A percentile compares a stretch with the other conserved stretches of the same genome.
Evolutionary conservation across 2,113 vertebrate species (phyloP).

Genomic region (Megalops atlanticus): DNA sequence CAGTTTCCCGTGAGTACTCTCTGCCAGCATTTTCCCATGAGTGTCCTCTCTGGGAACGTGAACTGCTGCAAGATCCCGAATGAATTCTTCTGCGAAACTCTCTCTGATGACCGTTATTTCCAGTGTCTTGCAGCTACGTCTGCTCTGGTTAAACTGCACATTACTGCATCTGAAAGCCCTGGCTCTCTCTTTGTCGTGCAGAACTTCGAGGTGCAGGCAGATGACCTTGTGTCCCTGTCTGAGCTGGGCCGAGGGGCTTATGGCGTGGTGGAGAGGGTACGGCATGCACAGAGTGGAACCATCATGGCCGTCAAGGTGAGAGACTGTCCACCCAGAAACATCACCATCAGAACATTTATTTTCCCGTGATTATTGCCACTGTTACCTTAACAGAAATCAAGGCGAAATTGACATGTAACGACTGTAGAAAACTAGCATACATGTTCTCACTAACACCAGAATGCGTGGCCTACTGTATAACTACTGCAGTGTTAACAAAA

Average conservation of each 20-base stretch:
- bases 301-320: constrained; percentile 99
- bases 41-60: neutral
- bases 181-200: constrained; percentile 47
- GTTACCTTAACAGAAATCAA: too few species aligned
- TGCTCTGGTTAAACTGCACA: neutral
- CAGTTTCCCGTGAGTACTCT: too few species aligned
- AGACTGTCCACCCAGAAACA: neutral
- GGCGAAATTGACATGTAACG: neutral
- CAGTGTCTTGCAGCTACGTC: neutral
- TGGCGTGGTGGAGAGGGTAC: constrained; percentile 97
- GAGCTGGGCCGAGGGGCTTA: constrained; percentile 96
- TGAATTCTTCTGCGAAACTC: neutral
- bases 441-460: neutral
- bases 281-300: constrained; percentile 88
- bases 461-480: neutral
- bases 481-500: neutral
- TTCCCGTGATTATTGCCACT: too few species aligned
- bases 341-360: neutral
- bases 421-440: neutral
- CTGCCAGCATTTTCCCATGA: too few species aligned
- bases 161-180: neutral
- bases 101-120: neutral
- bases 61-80: neutral
- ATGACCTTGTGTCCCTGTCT: constrained; percentile 91
- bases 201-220: constrained; percentile 98